Conservation (phyloP, 1,140 invertebrate genomes). For the Micrasema longulum region DNA sequence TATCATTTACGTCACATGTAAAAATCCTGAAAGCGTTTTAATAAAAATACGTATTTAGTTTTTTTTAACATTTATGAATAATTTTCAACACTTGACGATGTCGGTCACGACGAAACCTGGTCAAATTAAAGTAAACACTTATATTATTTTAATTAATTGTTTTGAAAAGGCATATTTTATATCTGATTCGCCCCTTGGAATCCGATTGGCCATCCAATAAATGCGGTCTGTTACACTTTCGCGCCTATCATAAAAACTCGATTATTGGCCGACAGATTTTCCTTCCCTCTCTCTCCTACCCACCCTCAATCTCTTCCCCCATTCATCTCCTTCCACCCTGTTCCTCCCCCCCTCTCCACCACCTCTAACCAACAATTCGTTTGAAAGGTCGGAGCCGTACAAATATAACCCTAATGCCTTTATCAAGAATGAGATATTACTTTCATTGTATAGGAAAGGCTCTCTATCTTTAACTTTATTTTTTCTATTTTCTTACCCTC, state of each 20-base stretch:
- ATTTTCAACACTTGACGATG: too few species aligned
- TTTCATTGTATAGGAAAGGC: constrained; percentile 1
- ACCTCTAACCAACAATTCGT: constrained; percentile 15
- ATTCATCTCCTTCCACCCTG: background rate
- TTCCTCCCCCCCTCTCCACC: background rate
- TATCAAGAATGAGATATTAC: constrained; percentile 20
- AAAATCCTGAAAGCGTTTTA: too few species aligned
- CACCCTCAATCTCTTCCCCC: background rate
- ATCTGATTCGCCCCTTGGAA: too few species aligned
- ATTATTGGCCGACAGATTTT: constrained; percentile 49
- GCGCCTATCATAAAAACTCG: constrained; percentile 53
- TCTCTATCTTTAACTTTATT: background rate
- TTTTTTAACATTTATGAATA: constrained; percentile 2
- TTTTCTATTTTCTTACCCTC: too few species aligned
- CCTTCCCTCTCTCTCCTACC: constrained; percentile 30
- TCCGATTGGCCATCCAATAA: constrained; percentile 48
- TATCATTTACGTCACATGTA: too few species aligned
- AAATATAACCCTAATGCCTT: constrained; percentile 26
- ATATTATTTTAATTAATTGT: background rate
- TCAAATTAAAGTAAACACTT: background rate
- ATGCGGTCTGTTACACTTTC: constrained; percentile 51
- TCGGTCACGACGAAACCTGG: too few species aligned
- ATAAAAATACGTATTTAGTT: too few species aligned
- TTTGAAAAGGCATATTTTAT: too few species aligned
- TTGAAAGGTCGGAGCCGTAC: constrained; percentile 25